phyloP scores from a whole-genome alignment of 1,140 invertebrate species.

The Caenorhabditis latens region DNA sequence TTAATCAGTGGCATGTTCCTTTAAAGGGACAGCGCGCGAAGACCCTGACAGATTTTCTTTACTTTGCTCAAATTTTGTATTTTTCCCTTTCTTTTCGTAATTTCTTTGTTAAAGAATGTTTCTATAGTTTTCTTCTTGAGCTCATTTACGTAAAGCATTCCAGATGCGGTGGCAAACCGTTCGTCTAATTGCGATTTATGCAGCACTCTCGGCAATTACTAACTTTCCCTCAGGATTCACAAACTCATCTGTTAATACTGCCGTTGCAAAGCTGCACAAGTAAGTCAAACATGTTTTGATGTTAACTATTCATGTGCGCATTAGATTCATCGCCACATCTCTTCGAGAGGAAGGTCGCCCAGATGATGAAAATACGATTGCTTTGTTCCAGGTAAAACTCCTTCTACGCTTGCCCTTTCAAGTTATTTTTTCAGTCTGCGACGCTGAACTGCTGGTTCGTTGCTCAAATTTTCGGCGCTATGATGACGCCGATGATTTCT shows the following conservation, averaged over 20 bases:
- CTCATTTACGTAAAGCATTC: not conserved
- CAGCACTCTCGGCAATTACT: constrained; percentile 68
- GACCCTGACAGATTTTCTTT: too few species aligned
- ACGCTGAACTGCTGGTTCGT: constrained; percentile 73
- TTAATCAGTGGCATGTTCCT: not conserved
- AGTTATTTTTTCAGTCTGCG: constrained; percentile 56
- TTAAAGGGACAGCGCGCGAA: not conserved
- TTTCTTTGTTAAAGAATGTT: too few species aligned
- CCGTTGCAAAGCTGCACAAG: constrained; percentile 68
- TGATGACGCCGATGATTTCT: constrained; percentile 69
- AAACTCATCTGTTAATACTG: constrained; percentile 72
- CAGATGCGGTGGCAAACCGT: constrained; percentile 47
- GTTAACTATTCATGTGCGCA: not conserved
- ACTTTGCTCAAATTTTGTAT: too few species aligned
- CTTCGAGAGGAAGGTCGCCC: constrained; percentile 62
- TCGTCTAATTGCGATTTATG: constrained; percentile 66
- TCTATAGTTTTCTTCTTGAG: not conserved
- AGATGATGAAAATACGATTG: constrained; percentile 60
- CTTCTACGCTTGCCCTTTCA: not conserved
- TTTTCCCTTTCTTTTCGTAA: too few species aligned
- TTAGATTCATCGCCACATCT: constrained; percentile 67
- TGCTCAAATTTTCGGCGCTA: constrained; percentile 69
- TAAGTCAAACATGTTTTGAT: not conserved
- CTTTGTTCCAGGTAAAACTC: constrained; percentile 57
- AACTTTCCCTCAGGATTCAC: constrained; percentile 74